Conservation (phyloP, 2,797 vertebrate genomes). For the Austrolebias charrua region DNA sequence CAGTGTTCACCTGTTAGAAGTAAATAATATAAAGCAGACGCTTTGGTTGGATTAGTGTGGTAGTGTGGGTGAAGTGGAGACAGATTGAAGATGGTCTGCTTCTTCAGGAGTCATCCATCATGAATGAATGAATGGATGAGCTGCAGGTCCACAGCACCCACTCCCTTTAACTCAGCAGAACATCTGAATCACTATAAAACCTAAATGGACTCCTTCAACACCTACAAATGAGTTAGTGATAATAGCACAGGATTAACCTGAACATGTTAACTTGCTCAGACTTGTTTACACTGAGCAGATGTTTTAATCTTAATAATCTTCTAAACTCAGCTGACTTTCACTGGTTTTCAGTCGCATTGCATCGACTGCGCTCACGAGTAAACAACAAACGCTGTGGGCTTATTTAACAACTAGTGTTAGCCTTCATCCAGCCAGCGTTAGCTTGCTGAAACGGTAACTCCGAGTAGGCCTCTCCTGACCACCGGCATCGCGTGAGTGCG, state of each 20-base stretch:
- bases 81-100: constrained; percentile 42
- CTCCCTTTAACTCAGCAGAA: constrained; percentile 17
- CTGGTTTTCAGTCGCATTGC: constrained; percentile 1
- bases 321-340: background rate
- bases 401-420: constrained; percentile 7
- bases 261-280: constrained; percentile 5
- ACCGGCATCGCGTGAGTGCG: constrained; percentile 63
- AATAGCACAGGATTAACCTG: background rate
- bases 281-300: constrained; percentile 36
- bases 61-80: constrained; percentile 23
- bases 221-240: background rate
- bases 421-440: constrained; percentile 37
- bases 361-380: background rate
- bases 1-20: constrained; percentile 16
- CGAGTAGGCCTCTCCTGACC: constrained; percentile 43
- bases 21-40: constrained; percentile 13
- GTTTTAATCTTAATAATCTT: constrained; percentile 7
- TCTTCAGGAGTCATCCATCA: constrained; percentile 66
- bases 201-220: constrained; percentile 4
- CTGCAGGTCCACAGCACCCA: constrained; percentile 46
- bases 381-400: background rate
- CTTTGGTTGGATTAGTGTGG: constrained; percentile 18
- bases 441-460: constrained; percentile 36
- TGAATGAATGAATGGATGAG: constrained; percentile 67
- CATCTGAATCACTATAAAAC: background rate